Base-by-base conservation (phyloP, 2,113 vertebrate genomes). In the Phocoena phocoena region DNA sequence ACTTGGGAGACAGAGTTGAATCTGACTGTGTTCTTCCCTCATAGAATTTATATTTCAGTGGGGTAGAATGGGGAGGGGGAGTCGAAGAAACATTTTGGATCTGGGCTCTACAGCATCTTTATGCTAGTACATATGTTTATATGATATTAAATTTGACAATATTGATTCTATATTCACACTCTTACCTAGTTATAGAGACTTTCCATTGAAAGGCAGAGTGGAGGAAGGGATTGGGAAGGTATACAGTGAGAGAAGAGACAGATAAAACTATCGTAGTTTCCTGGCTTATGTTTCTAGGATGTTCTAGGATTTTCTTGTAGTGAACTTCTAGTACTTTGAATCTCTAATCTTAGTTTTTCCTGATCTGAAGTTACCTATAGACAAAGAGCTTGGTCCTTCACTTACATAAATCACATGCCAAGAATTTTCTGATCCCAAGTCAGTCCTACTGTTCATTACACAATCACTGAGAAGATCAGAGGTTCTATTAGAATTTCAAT, bases 151-250 rank as follows among this genome's bases (percentile, higher is more conserved):
- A 6, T 36, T 96, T 82, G n/a, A 23, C 3, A 41, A 26, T 36
- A 71, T 10, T 63, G 12, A 25, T 53, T 71, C 6, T 60, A 70
- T 63, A 67, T 76, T 47, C 38, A 77, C 17, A 70, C 8, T n/a
- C 13, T 3, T 82, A 11, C 20, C 25, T 33, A 62, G 20, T 36
- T 83, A 76, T 50, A 33, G 21, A 38, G 17, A 2, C 15, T 63
- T 74, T 92, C 65, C 26, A 6, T 10, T 53, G 21, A 31, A 17
- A 36, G 17, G 11, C 12, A 53, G 26, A 14, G 3, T 63, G 5
- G 5, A 60, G 6, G 12, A 53, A 62, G 1, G 1, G 5, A 12
- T 13, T n/a, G 13, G 11, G 11, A n/a, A 28, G 1, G 20, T 65
- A 31, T 31, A 63, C 89, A 80, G 44, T 65, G 63, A 58, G 23